Percentiles rank a stretch among this genome's conserved stretches.
Conservation (phyloP, 2,888 invertebrate genomes). For the Hermaeophaga mercurialis region DNA sequence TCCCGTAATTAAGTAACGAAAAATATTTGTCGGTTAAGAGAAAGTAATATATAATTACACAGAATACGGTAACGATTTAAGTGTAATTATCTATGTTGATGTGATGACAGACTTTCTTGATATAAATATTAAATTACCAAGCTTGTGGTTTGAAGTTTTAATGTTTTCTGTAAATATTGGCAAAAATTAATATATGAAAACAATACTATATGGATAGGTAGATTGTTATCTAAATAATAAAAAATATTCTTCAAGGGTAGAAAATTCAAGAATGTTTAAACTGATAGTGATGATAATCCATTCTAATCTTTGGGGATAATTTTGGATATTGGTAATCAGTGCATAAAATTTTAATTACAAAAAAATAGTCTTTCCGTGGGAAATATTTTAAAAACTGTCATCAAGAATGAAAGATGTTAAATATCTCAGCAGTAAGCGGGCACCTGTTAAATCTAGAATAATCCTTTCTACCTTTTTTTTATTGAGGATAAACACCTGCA, state of each 20-base stretch:
- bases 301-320: too few species aligned
- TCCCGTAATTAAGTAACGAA: neutral
- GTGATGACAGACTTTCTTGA: neutral
- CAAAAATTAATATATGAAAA: too few species aligned
- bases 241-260: too few species aligned
- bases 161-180: too few species aligned
- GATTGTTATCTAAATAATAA: too few species aligned
- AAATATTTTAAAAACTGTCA: slow-evolving; percentile 28
- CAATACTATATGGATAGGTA: too few species aligned
- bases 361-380: slow-evolving; percentile 26
- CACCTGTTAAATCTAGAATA: slow-evolving; percentile 46
- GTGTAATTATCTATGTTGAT: neutral
- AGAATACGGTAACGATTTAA: neutral
- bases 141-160: too few species aligned
- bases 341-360: too few species aligned
- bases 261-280: too few species aligned
- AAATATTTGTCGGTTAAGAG: neutral
- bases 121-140: neutral
- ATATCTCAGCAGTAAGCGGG: slow-evolving; percentile 29
- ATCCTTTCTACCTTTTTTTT: slow-evolving; percentile 37
- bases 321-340: too few species aligned
- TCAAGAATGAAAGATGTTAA: slow-evolving; percentile 32
- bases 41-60: neutral
- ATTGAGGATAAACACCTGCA: slow-evolving; percentile 34
- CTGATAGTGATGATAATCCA: too few species aligned